Evolutionary conservation across 1,140 invertebrate genomes (phyloP), one percentile per base, ranked within the genome.

Genomic region (Drosophila biarmipes): DNA sequence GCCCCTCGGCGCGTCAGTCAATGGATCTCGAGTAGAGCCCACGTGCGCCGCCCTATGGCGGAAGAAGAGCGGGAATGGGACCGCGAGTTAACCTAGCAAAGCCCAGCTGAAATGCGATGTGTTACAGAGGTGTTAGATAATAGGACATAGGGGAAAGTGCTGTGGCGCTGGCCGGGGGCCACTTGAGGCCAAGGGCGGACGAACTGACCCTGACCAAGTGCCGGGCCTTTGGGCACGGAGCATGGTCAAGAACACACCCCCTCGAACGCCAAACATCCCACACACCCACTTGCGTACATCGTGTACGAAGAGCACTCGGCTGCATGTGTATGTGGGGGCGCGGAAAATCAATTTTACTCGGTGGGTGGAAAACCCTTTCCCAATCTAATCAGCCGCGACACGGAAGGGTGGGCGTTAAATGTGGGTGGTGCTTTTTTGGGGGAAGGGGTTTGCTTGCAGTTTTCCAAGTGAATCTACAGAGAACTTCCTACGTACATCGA

Each of bases 401-500:
- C 17, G 11, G 48, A 29, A 54, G n/a, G 5, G 45, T 17, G 38
- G 37, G 29, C n/a, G 48, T 14, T 15, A 49, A 21, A 58, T 58
- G 46, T 54, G 40, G 35, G 45, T 31, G 38, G 40, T 59, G 38
- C 48, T 51, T 11, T 17, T 43, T 42, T 46, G 45, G 27, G 49
- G 37, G 11, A 67, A 42, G 35, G 35, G 53, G 24, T 24, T 24
- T 24, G 24, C 3, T 24, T 56, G 14, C 27, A 11, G 5, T 31
- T 34, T 49, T 49, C 17, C 5, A 19, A 51, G 15, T 8, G 15
- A 34, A 17, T 21, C 63, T 43, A 21, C 19, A 53, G 2, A 35
- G 43, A 49, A 46, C 35, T 24, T 59, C 31, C 42, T 91, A 91
- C 79, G 68, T 95, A 97, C 96, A 94, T 97, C 96, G 91, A 95